These are phyloP conservation scores for Pyrrhosoma nymphula DNA, from an alignment of 2,888 invertebrate genomes.

Conservation along the genomic window DNA sequence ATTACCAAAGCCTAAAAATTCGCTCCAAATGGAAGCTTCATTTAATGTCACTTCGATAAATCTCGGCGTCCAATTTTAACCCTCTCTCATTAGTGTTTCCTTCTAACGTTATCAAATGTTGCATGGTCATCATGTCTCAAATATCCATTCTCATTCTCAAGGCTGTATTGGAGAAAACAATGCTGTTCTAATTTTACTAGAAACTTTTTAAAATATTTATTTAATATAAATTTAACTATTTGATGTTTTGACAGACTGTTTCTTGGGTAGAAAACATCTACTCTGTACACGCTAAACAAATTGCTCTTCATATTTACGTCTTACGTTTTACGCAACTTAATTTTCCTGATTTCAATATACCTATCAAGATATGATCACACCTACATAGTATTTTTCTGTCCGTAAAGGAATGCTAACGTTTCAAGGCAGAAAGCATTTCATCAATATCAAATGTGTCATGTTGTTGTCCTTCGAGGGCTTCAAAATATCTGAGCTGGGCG, in stretches of 20 bases:
- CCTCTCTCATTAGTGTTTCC: neutral
- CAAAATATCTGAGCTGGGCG: neutral
- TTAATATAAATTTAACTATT: neutral
- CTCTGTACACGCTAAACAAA: neutral
- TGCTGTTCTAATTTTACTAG: neutral
- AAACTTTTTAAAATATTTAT: neutral
- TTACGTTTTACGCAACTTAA: neutral
- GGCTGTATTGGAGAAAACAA: neutral
- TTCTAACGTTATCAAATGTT: neutral
- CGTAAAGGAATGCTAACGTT: neutral
- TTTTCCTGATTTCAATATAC: neutral
- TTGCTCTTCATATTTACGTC: neutral
- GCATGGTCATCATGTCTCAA: neutral
- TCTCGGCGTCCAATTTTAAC: neutral
- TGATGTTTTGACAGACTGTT: no score
- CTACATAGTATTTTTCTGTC: neutral
- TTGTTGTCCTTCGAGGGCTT: neutral
- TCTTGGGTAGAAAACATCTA: neutral
- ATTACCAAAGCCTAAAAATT: no score
- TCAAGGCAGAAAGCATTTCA: neutral
- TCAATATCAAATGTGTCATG: neutral
- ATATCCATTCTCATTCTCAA: neutral
- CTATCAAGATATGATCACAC: neutral
- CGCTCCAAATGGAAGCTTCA: no score
- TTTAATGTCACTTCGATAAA: neutral